Evolutionary conservation across 2,888 invertebrate genomes (phyloP).

Genomic region (Oxyteleia sp.): DNA sequence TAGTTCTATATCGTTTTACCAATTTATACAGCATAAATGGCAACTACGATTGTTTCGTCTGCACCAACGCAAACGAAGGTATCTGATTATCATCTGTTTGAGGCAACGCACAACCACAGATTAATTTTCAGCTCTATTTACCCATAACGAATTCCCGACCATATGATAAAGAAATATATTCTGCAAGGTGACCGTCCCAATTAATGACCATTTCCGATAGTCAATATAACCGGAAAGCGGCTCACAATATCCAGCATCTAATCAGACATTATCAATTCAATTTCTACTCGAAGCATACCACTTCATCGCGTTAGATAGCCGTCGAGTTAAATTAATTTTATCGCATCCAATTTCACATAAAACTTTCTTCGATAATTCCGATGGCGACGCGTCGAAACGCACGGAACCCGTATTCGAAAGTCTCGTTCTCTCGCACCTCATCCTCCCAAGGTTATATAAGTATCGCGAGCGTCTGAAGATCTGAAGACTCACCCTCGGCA

Average conservation of each 20-base stretch:
- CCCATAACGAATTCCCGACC: not conserved
- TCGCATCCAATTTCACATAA: conserved; percentile 11
- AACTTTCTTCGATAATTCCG: conserved; percentile 18
- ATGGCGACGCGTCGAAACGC: not conserved
- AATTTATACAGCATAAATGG: too few relatives aligned
- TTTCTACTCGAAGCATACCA: conserved; percentile 1
- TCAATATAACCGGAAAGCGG: not conserved
- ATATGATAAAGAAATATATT: not conserved
- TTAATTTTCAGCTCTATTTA: not conserved
- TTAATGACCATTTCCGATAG: conserved; percentile 9
- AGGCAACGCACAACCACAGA: not conserved
- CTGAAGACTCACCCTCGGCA: conserved; percentile 62
- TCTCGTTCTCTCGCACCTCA: conserved; percentile 8
- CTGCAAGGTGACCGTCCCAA: conserved; percentile 25
- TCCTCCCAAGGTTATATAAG: conserved; percentile 48
- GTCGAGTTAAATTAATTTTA: conserved; percentile 2
- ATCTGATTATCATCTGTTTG: too few relatives aligned
- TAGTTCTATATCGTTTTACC: too few relatives aligned
- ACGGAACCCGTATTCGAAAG: conserved; percentile 21
- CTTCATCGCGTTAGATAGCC: not conserved
- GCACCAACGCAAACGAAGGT: too few relatives aligned
- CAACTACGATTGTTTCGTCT: too few relatives aligned
- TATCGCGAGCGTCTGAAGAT: conserved; percentile 25
- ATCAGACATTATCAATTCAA: not conserved
- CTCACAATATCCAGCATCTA: conserved; percentile 2